Evolutionary conservation across 2,113 vertebrate species (phyloP).

Genomic region (Gorsachius goisagi): DNA sequence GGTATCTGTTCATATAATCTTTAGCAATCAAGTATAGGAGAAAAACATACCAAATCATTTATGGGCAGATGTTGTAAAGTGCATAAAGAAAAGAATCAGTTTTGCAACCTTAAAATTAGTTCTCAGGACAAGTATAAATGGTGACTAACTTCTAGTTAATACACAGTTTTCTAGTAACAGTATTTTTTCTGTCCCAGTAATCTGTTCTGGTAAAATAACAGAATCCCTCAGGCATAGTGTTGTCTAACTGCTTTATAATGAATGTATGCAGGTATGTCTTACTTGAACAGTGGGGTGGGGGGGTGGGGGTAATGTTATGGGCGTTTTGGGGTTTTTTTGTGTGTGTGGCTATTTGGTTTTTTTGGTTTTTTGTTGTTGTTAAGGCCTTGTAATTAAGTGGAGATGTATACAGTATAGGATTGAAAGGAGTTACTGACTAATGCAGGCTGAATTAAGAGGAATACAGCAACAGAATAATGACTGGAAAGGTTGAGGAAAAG

Average conservation of each 20-base stretch:
- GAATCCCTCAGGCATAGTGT: background rate
- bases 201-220: background rate
- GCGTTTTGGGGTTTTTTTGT: accelerated
- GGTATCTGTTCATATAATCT: background rate
- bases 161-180: background rate
- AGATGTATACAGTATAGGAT: background rate
- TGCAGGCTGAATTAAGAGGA: background rate
- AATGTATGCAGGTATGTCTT: background rate
- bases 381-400: background rate
- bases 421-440: background rate
- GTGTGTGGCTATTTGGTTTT: accelerated
- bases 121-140: background rate
- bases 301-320: accelerated
- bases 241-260: background rate
- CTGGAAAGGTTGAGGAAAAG: background rate
- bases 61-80: background rate
- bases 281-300: background rate
- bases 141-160: background rate
- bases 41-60: background rate
- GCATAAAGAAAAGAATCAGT: background rate
- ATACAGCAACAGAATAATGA: background rate
- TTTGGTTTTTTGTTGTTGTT: background rate
- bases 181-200: background rate
- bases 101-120: background rate
- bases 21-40: background rate